Evolutionary conservation across 2,113 vertebrate species (phyloP).

Genomic region (Girardinichthys multiradiatus): DNA sequence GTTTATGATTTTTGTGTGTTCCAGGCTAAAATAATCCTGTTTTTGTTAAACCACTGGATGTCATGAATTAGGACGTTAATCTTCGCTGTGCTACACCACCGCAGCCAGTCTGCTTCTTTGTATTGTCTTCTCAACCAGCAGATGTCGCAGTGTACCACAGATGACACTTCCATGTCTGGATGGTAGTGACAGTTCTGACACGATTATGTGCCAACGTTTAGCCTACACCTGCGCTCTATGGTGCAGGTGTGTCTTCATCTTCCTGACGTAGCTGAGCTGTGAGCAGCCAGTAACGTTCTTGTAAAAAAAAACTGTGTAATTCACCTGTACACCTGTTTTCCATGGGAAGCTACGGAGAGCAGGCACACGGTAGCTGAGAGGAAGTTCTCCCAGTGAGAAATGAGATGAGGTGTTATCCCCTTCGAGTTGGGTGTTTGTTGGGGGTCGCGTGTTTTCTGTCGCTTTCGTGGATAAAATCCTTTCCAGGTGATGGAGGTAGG

Average conservation of each 20-base stretch:
- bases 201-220: background rate
- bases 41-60: no score
- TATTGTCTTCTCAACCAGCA: background rate
- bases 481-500: constrained; percentile 41
- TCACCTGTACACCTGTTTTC: constrained; percentile 26
- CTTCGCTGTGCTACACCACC: no score
- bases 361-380: background rate
- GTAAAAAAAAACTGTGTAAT: background rate
- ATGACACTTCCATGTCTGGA: background rate
- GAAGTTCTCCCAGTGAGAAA: background rate
- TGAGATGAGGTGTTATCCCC: constrained; percentile 43
- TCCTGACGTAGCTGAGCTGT: background rate
- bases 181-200: background rate
- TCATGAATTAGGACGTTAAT: no score
- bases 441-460: constrained; percentile 17
- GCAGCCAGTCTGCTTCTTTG: no score
- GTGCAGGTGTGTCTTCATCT: background rate
- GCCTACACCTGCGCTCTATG: background rate
- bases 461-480: constrained; percentile 31
- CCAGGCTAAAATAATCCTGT: no score
- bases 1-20: no score
- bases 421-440: constrained; percentile 34
- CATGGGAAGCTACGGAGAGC: background rate
- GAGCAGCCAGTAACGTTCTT: background rate
- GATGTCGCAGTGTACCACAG: background rate